A percentile compares a stretch with the other conserved stretches of the same genome.
These are phyloP conservation scores for Drosophila hawaiiensis DNA, from an alignment of 2,888 invertebrate genomes.

Conservation along the genomic window DNA sequence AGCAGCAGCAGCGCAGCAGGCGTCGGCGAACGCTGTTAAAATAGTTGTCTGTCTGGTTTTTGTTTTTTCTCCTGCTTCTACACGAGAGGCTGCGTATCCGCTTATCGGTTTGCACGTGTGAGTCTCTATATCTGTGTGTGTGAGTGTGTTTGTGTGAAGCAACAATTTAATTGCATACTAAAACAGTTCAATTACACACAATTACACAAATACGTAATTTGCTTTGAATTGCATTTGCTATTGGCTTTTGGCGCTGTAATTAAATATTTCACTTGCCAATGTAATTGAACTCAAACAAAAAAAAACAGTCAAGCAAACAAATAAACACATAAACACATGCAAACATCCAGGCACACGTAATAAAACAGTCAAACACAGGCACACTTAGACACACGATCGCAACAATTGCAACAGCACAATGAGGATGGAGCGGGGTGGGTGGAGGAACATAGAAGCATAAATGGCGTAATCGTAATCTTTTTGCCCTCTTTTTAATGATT, in stretches of 20 bases:
- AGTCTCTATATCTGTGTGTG: slow-evolving; percentile 15
- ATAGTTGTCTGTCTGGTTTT: slow-evolving; percentile 69
- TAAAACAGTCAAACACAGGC: slow-evolving; percentile 2
- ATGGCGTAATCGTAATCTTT: slow-evolving; percentile 77
- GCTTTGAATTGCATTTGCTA: slow-evolving; percentile 60
- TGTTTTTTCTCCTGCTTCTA: slow-evolving; percentile 30
- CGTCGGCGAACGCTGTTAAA: slow-evolving; percentile 61
- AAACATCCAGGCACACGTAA: not conserved
- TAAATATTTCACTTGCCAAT: slow-evolving; percentile 64
- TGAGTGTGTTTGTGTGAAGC: slow-evolving; percentile 48
- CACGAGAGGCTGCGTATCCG: slow-evolving; percentile 38
- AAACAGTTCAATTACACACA: slow-evolving; percentile 75
- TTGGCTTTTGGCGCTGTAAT: slow-evolving; percentile 58
- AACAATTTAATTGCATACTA: slow-evolving; percentile 70
- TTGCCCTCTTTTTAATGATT: slow-evolving; percentile 78
- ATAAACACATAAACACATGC: slow-evolving; percentile 20
- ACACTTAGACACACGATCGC: slow-evolving; percentile 18
- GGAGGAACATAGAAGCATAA: slow-evolving; percentile 20
- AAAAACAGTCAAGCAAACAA: slow-evolving; percentile 16
- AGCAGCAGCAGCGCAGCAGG: slow-evolving; percentile 57
- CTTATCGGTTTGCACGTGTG: slow-evolving; percentile 33
- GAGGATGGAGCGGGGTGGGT: not conserved
- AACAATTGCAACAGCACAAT: slow-evolving; percentile 30
- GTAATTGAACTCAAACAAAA: slow-evolving; percentile 40
- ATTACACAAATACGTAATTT: slow-evolving; percentile 74